Conservation (phyloP, 1,140 invertebrate species). For the Asobara japonica region DNA sequence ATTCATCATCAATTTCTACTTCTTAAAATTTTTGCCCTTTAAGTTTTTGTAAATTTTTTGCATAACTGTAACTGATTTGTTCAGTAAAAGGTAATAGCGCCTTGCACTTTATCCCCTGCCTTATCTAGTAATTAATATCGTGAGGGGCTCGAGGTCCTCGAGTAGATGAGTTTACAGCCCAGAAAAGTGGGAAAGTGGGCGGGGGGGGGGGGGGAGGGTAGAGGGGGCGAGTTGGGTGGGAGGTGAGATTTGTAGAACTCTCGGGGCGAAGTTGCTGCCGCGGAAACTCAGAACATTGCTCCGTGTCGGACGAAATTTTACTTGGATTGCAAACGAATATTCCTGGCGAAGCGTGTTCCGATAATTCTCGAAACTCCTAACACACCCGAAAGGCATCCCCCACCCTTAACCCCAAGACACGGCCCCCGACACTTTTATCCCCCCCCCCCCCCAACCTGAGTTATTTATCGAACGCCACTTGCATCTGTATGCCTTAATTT, state of each 20-base stretch:
- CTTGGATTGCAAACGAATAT: conserved; percentile 19
- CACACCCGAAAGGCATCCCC: conserved; percentile 4
- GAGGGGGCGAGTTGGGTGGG: not conserved
- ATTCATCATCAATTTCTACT: too few relatives aligned
- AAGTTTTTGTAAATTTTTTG: too few relatives aligned
- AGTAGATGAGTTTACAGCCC: not conserved
- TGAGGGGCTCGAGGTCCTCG: not conserved
- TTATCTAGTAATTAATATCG: not conserved
- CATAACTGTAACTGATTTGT: too few relatives aligned
- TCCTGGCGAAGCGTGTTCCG: conserved; percentile 18
- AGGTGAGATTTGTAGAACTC: conserved; percentile 5
- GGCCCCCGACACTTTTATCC: not conserved
- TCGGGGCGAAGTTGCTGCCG: conserved; percentile 3
- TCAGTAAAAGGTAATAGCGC: not conserved
- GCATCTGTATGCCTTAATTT: too few relatives aligned
- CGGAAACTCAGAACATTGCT: not conserved
- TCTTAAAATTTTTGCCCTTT: too few relatives aligned
- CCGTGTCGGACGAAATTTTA: conserved; percentile 11
- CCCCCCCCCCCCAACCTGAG: not conserved
- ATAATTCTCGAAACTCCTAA: conserved; percentile 14
- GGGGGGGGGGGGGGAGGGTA: not conserved
- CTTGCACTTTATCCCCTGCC: not conserved
- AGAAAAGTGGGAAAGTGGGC: not conserved
- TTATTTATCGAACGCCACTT: too few relatives aligned
- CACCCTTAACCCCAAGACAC: too few relatives aligned